Evolutionary conservation across 2,888 invertebrate genomes (phyloP).

Genomic region (Cataglyphis cursor): DNA sequence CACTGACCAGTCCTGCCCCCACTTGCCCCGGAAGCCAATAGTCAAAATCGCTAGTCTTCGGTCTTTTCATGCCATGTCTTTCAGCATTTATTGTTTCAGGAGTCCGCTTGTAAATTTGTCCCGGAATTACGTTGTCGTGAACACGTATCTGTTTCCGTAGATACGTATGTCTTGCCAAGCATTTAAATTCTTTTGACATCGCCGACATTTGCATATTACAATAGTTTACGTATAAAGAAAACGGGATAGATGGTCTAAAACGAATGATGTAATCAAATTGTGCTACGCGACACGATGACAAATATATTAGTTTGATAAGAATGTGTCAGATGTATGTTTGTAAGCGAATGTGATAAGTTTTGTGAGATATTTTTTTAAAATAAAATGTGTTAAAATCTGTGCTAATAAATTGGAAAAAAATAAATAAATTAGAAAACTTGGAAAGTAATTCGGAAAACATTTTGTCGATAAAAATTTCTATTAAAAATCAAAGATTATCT

Average conservation of each 20-base stretch:
- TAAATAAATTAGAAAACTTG: not conserved
- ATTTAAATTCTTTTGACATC: constrained; percentile 25
- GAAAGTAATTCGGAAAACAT: not conserved
- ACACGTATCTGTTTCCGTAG: constrained; percentile 5
- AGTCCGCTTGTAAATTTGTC: constrained; percentile 39
- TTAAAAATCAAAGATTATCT: not conserved
- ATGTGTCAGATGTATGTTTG: not conserved
- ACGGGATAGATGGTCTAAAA: not conserved
- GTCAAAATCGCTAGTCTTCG: constrained; percentile 19
- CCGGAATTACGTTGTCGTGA: constrained; percentile 8
- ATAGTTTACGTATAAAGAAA: not conserved
- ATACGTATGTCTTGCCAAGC: not conserved
- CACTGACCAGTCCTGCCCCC: constrained; percentile 74
- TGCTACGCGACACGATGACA: not conserved
- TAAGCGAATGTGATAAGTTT: not conserved
- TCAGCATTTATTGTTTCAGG: constrained; percentile 71
- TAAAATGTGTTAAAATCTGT: not conserved
- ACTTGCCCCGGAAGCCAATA: constrained; percentile 71
- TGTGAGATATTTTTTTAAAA: not conserved
- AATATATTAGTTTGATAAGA: not conserved
- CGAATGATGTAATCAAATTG: not conserved
- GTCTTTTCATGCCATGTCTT: constrained; percentile 57
- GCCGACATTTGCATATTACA: constrained; percentile 18
- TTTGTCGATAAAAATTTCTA: not conserved
- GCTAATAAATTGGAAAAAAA: not conserved